Evolutionary conservation across 2,797 vertebrate genomes (phyloP), one percentile per base, ranked within the genome.

Genomic region (Protosalanx chinensis): DNA sequence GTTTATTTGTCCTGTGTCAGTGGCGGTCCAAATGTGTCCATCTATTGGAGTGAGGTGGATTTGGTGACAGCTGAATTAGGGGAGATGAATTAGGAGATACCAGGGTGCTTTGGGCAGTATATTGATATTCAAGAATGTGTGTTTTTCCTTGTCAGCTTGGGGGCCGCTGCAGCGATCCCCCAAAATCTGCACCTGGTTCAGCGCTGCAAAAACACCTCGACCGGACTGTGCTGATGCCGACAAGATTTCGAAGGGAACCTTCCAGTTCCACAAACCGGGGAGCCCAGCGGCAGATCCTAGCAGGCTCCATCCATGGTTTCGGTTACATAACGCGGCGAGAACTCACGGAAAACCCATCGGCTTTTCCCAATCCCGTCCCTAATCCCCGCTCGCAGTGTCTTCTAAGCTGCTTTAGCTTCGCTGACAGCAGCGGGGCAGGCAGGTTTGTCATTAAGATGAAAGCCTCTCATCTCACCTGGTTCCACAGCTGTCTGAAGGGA

Each of bases 401-500:
- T 77, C 33, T 84, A 83, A 84, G 75, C 84, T 72, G 23, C 30
- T 73, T 78, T 30, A 75, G 77, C 75, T 69, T 27, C 72, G 75
- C 60, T 82, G 78, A 88, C 87, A 89, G 85, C 87, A 83, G 78
- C 74, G 70, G 63, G 82, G 75, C 82, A 71, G 84, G n/a, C 62
- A 79, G 85, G 85, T 86, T 56, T 86, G 83, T 91, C 84, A 91
- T 91, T 89, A 91, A 81, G 82, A 90, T 89, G 86, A 91, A 91
- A 90, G 90, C 74, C 75, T 51, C 58, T 5, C 64, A 60, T 79
- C 81, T 91, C 88, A 90, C 88, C 90, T 90, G 87, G 82, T 86
- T 84, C 69, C 85, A 86, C 90, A 92, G 86, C 87, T 90, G 91
- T 89, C 84, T 58, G 81, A 72, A 72, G 12, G 76, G 79, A 74